These are phyloP conservation scores for Tetragonula carbonaria DNA, from an alignment of 2,888 invertebrate genomes.

Conservation along the genomic window DNA sequence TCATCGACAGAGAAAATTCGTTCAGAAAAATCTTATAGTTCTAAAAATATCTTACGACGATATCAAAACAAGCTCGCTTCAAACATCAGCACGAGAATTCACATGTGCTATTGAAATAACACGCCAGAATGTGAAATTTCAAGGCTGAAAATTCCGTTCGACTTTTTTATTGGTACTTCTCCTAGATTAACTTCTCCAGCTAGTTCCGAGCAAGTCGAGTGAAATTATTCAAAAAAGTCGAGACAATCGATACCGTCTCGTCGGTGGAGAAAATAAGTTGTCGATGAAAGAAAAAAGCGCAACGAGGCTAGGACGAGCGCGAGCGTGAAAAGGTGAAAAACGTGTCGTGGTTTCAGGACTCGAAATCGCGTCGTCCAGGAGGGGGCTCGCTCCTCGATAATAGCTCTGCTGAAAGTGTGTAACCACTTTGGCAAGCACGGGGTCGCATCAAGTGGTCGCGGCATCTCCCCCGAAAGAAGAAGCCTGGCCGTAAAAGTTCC, in stretches of 20 bases:
- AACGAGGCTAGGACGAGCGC: not conserved
- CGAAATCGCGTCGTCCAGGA: conserved; percentile 19
- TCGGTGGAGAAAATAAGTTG: conserved; percentile 19
- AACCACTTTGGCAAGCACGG: conserved; percentile 63
- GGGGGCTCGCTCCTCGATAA: conserved; percentile 55
- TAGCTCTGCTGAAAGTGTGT: conserved; percentile 70
- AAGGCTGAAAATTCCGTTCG: no score
- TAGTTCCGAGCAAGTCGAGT: no score
- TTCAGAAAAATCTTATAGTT: no score
- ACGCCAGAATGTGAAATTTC: no score
- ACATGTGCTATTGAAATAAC: no score
- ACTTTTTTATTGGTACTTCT: no score
- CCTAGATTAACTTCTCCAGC: no score
- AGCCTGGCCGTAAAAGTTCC: conserved; percentile 45
- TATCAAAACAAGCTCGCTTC: no score
- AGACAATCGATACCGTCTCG: not conserved
- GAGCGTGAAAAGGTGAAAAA: conserved; percentile 25
- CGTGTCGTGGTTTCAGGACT: conserved; percentile 47
- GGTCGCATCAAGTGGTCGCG: conserved; percentile 62
- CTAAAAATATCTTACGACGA: no score
- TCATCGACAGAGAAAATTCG: no score
- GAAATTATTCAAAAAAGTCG: not conserved
- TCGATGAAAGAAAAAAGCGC: not conserved
- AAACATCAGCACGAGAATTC: no score
- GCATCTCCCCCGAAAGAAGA: conserved; percentile 15